phyloP scores from a whole-genome alignment of 1,140 invertebrate genomes.

The Venturia canescens region DNA sequence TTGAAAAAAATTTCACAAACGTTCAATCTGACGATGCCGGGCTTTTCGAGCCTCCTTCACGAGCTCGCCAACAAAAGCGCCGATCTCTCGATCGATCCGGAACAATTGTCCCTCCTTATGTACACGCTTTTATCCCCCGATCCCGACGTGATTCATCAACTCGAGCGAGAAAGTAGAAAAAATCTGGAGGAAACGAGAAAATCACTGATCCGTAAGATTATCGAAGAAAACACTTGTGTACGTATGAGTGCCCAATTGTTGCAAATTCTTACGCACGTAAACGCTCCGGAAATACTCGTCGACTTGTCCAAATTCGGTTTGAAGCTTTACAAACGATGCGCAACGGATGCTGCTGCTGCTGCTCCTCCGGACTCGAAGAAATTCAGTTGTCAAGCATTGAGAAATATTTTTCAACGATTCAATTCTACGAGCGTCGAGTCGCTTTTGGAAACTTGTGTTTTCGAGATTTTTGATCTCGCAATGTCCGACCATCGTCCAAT shows the following conservation, averaged over 20 bases:
- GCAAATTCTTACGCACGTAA: slow-evolving; percentile 76
- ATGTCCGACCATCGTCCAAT: slow-evolving; percentile 56
- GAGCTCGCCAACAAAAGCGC: slow-evolving; percentile 65
- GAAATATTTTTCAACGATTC: slow-evolving; percentile 70
- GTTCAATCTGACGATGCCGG: slow-evolving; percentile 58
- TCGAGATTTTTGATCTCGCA: slow-evolving; percentile 67
- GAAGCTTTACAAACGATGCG: slow-evolving; percentile 54
- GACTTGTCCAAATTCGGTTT: slow-evolving; percentile 63
- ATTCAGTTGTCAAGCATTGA: slow-evolving; percentile 60
- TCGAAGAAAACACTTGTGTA: slow-evolving; percentile 67
- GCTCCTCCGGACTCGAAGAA: slow-evolving; percentile 33
- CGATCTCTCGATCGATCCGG: slow-evolving; percentile 81
- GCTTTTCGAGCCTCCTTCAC: slow-evolving; percentile 64
- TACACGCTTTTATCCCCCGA: slow-evolving; percentile 77
- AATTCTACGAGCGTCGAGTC: slow-evolving; percentile 67
- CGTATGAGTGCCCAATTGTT: slow-evolving; percentile 75
- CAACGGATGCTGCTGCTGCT: too few relatives aligned
- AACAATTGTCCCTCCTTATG: slow-evolving; percentile 79
- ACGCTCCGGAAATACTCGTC: slow-evolving; percentile 76
- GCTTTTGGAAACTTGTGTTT: slow-evolving; percentile 67
- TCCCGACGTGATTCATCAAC: slow-evolving; percentile 68
- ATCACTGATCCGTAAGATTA: slow-evolving; percentile 61
- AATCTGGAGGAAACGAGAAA: slow-evolving; percentile 65
- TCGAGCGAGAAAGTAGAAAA: slow-evolving; percentile 60
- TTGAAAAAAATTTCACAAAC: slow-evolving; percentile 62